Evolutionary conservation across 2,113 vertebrate species (phyloP).

Genomic region (Rhynchomys soricoides): DNA sequence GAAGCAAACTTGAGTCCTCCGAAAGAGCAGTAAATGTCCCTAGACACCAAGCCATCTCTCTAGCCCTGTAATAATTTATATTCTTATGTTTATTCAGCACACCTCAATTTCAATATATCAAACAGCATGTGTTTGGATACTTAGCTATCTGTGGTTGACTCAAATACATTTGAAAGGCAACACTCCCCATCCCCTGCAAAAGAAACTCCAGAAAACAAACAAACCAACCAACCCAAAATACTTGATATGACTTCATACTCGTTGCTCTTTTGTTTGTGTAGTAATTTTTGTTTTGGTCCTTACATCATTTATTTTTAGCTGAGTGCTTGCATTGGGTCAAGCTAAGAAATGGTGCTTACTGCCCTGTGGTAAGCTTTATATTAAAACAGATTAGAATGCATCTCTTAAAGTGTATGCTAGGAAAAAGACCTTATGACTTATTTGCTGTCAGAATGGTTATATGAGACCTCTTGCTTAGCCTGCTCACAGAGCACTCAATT

Average conservation of each 20-base stretch:
- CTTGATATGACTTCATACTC: neutral
- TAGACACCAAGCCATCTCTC: neutral
- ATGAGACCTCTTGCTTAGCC: slow-evolving; percentile 25
- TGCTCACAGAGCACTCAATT: slow-evolving; percentile 44
- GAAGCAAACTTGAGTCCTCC: neutral
- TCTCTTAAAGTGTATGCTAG: slow-evolving; percentile 1
- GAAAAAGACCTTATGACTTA: slow-evolving; percentile 50
- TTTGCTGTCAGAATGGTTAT: slow-evolving; percentile 45
- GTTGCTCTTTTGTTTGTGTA: neutral
- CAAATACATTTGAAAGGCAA: neutral
- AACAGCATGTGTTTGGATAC: neutral
- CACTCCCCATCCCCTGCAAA: neutral
- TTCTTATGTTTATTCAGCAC: neutral
- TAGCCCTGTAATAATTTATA: neutral
- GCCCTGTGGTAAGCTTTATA: neutral
- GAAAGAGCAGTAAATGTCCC: too few relatives aligned
- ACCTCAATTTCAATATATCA: neutral
- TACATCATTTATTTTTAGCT: neutral
- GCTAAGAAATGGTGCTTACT: neutral
- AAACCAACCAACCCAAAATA: neutral
- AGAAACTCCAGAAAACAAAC: neutral
- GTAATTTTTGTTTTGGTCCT: neutral
- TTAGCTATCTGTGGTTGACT: neutral
- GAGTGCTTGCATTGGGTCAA: neutral
- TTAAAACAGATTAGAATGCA: slow-evolving; percentile 46